Percentiles rank a stretch among this genome's conserved stretches.
phyloP scores from a whole-genome alignment of 2,113 vertebrate genomes.

The Daubentonia madagascariensis region DNA sequence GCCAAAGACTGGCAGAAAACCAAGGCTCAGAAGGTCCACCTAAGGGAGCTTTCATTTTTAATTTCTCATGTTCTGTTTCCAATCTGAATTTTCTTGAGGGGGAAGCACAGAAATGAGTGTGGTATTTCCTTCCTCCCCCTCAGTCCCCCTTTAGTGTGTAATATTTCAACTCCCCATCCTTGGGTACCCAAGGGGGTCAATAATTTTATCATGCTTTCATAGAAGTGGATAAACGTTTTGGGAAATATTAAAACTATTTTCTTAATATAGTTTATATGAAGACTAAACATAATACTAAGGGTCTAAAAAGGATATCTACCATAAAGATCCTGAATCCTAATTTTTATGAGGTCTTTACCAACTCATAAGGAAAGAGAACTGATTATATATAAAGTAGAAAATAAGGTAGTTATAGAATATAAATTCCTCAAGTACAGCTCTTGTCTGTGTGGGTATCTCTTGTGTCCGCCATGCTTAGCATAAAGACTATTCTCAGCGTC shows the following conservation, averaged over 20 bases:
- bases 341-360: not conserved
- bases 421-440: not conserved
- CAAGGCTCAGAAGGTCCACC: rapidly evolving
- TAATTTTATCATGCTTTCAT: not conserved
- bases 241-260: not conserved
- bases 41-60: rapidly evolving
- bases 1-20: rapidly evolving
- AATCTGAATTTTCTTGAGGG: not conserved
- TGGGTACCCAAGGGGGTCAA: not conserved
- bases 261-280: not conserved
- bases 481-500: not conserved
- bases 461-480: rapidly evolving
- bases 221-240: not conserved
- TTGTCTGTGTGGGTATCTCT: no score
- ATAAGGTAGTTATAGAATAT: not conserved
- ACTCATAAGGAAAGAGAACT: not conserved
- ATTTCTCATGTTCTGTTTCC: not conserved
- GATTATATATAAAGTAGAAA: not conserved
- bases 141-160: not conserved
- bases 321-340: not conserved
- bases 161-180: not conserved
- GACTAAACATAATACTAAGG: not conserved
- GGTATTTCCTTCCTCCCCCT: not conserved
- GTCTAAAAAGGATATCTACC: no score
- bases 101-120: rapidly evolving